Conservation (phyloP, 2,888 invertebrate species). For the Euphydryas editha region DNA sequence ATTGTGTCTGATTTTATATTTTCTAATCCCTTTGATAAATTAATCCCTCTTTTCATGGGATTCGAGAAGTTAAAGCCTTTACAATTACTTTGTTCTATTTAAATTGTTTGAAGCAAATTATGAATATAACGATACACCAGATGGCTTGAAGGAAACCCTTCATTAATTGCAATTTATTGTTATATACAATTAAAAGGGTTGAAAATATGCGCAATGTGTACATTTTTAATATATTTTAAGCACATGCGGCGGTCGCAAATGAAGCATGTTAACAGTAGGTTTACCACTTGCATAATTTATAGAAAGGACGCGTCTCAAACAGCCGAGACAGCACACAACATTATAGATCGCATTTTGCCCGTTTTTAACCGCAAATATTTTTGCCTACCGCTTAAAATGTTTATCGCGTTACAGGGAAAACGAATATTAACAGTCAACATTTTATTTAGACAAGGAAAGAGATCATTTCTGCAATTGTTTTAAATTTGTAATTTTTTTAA, state of each 20-base stretch:
- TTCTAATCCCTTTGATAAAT: constrained; percentile 41
- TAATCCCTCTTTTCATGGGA: constrained; percentile 44
- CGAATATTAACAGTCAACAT: constrained; percentile 19
- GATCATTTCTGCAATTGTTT: background rate
- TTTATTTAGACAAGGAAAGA: background rate
- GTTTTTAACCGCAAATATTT: constrained; percentile 39
- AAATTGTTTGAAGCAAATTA: constrained; percentile 16
- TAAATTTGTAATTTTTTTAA: background rate
- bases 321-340: constrained; percentile 38
- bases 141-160: background rate
- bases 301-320: constrained; percentile 47
- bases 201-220: background rate
- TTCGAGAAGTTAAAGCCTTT: constrained; percentile 24
- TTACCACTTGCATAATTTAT: constrained; percentile 68
- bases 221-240: background rate
- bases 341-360: constrained; percentile 39
- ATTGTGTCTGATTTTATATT: constrained; percentile 33
- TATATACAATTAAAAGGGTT: background rate
- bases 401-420: constrained; percentile 22
- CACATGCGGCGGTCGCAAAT: constrained; percentile 58
- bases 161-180: background rate
- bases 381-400: constrained; percentile 29
- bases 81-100: constrained; percentile 22
- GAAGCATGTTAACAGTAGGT: constrained; percentile 67
- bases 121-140: background rate